phyloP scores from a whole-genome alignment of 2,113 vertebrate species.

The Callaeas wilsoni region DNA sequence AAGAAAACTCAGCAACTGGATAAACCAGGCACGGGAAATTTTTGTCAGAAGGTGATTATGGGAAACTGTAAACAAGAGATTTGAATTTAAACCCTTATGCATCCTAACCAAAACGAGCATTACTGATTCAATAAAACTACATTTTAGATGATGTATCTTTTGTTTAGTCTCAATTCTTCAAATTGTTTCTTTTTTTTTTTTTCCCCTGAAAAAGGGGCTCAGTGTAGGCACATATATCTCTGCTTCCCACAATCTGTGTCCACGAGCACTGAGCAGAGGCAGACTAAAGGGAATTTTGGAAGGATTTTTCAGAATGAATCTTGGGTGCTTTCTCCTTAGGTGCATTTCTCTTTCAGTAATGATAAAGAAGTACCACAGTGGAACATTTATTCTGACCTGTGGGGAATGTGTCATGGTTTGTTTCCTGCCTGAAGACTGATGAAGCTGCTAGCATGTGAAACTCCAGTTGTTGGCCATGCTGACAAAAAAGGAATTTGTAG shows the following conservation, averaged over 20 bases:
- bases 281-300: constrained; percentile 5
- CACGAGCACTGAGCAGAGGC: neutral
- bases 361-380: neutral
- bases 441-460: constrained; percentile 18
- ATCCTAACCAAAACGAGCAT: neutral
- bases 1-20: neutral
- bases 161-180: neutral
- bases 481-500: constrained; percentile 32
- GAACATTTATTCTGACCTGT: constrained; percentile 31
- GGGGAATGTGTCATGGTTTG: constrained; percentile 22
- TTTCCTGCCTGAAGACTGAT: constrained; percentile 43
- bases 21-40: neutral
- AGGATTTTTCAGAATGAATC: constrained; percentile 42
- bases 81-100: neutral
- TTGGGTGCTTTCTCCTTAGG: constrained; percentile 39
- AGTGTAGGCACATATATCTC: neutral
- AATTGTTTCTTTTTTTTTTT: neutral
- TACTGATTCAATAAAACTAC: neutral
- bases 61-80: neutral
- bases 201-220: neutral
- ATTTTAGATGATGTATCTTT: neutral
- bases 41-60: neutral
- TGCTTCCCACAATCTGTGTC: neutral
- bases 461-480: neutral
- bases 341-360: constrained; percentile 37